Evolutionary conservation across 2,888 invertebrate species (phyloP), one percentile per base, ranked within the genome.

Genomic region (Escarpia spicata): DNA sequence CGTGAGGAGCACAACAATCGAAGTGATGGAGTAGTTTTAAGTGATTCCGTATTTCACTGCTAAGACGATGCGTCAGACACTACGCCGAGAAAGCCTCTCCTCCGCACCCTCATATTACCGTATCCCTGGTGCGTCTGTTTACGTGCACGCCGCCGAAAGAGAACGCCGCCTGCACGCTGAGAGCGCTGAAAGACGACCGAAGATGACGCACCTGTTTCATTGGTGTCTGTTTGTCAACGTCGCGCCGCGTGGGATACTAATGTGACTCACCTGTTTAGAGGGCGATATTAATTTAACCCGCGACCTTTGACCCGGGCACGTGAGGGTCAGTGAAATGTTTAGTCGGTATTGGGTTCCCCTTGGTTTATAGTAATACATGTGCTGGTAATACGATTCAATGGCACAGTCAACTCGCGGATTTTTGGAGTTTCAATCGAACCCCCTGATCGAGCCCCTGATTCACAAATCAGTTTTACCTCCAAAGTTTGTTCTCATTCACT

Each of bases 221-320:
- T 75, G 52, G 52, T 15, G 52, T 52, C 52, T 52, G 75, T 75
- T 19, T 75, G 75, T 75, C 75, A 75, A 19, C 75, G 75, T 75
- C 75, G 26, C n/a, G n/a, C n/a, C 2, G 75, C 75, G n/a, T 19
- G 75, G 75, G 75, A 26, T 15, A 75, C 75, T 6, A 75, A 75
- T 75, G 75, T 75, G 75, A 75, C 75, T 75, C 75, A 75, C 75
- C 75, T 75, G 75, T 75, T 75, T 19, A 75, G 75, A 75, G 75
- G 75, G 75, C 75, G 75, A 52, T 75, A 75, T 75, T 75, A 75
- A 75, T 75, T 75, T 19, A n/a, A 75, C 15, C 19, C 19, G 26
- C 3, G 75, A n/a, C 75, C 75, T 26, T 6, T 75, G 75, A 75
- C n/a, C 75, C 75, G 75, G 26, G 75, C n/a, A 75, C 75, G 75